Base-by-base conservation (phyloP, 1,140 invertebrate genomes). In the Conopomorpha cramerella region DNA sequence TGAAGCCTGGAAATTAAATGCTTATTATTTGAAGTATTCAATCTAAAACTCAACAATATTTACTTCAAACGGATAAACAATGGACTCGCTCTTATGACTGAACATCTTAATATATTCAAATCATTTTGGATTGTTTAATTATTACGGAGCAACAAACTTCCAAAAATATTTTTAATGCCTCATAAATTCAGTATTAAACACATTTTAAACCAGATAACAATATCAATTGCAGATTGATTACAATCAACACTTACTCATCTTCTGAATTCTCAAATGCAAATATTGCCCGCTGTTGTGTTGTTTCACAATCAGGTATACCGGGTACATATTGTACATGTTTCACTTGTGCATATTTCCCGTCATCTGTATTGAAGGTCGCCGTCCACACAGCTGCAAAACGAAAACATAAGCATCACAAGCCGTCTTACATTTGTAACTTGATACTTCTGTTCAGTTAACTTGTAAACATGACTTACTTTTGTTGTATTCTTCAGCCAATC, bases 301-400 rank as follows among this genome's bases (percentile, higher is more conserved):
- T 80, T 42, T 82, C 81, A 74, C 90, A 93, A 30, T 83, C 80
- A 2, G 90, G 90, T 36, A 81, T 60, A 7, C 89, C 89, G 35
- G 83, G 83, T 17, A 82, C 60, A 49, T 84, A 81, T 26, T 71
- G 71, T 46, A 62, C 81, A 46, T 77, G 72, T 43, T 78, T 65
- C 3, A 81, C 51, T 51, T 74, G 61, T 36, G 73, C 80, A 37
- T 68, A 55, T 23, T 79, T 68, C 4, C 84, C 84, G 48, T 81
- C 76, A 49, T 84, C 82, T 40, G 72, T 79, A 42, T 80, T 82
- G 53, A 88, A 87, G 30, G 81, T 67, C 29, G 86, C 86, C 39
- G 59, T 45, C 81, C 85, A 88, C 17, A 65, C 49, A 48, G 65
- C 80, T 79, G 51, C 26, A 78, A 72, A 40, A 47, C 8, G 34